These are phyloP conservation scores for Gallinago jamesoni DNA, from an alignment of 2,113 vertebrate genomes.

Conservation along the genomic window DNA sequence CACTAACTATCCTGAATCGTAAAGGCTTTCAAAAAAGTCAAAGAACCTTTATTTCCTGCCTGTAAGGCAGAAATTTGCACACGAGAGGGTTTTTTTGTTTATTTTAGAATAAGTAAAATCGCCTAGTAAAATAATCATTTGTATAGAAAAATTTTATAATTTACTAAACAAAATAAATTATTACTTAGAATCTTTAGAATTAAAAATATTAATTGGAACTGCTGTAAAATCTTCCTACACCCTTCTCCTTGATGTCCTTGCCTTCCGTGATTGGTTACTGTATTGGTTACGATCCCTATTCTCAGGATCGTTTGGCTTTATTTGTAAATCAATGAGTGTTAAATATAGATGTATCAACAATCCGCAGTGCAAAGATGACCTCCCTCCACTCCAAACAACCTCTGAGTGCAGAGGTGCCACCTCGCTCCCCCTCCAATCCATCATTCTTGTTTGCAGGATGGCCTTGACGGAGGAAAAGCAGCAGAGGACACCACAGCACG, in stretches of 20 bases:
- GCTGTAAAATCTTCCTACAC: neutral
- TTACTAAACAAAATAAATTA: neutral
- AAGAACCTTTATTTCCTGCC: neutral
- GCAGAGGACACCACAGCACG: neutral
- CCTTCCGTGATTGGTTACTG: neutral
- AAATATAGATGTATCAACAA: neutral
- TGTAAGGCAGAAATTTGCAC: neutral
- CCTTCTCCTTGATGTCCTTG: neutral
- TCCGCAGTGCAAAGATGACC: neutral
- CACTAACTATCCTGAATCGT: neutral
- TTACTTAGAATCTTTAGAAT: neutral
- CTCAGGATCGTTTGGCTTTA: neutral
- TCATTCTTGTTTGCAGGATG: neutral
- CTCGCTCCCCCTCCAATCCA: neutral
- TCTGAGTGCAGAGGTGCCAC: neutral
- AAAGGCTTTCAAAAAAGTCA: neutral
- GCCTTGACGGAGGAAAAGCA: neutral
- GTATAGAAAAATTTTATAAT: neutral
- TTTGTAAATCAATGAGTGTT: neutral
- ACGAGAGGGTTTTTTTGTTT: fast-evolving
- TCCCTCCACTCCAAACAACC: neutral
- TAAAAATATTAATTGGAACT: neutral
- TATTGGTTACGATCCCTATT: neutral
- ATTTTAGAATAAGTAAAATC: neutral
- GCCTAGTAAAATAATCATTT: neutral